These are phyloP conservation scores for Megaceryle maxima DNA, from an alignment of 2,113 vertebrate genomes.

Conservation along the genomic window DNA sequence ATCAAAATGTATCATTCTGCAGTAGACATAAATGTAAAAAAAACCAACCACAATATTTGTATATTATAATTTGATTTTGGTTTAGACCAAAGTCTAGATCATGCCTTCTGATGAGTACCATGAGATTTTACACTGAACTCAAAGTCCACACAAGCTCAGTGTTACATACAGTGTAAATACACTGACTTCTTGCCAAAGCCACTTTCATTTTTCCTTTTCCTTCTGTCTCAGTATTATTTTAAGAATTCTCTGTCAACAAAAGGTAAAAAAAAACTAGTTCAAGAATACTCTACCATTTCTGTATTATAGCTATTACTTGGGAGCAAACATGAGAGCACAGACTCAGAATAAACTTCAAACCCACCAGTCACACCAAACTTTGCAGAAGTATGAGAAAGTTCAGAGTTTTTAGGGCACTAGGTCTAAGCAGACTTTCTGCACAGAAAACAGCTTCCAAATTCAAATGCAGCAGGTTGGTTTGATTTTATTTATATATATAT, in stretches of 20 bases:
- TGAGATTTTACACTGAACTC: background rate
- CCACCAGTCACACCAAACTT: background rate
- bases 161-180: background rate
- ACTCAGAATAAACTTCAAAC: background rate
- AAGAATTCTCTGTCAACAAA: background rate
- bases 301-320: background rate
- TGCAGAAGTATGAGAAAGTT: background rate
- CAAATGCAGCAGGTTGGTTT: background rate
- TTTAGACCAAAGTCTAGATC: background rate
- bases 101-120: background rate
- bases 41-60: background rate
- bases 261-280: background rate
- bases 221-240: background rate
- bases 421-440: background rate
- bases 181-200: background rate
- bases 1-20: background rate
- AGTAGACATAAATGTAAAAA: background rate
- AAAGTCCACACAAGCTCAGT: background rate
- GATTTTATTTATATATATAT: background rate
- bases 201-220: background rate
- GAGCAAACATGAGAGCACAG: background rate
- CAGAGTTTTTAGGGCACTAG: background rate
- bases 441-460: background rate
- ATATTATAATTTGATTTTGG: background rate
- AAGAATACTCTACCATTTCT: background rate